Conservation (phyloP, 2,113 vertebrate species). For the Oncorhynchus mykiss region DNA sequence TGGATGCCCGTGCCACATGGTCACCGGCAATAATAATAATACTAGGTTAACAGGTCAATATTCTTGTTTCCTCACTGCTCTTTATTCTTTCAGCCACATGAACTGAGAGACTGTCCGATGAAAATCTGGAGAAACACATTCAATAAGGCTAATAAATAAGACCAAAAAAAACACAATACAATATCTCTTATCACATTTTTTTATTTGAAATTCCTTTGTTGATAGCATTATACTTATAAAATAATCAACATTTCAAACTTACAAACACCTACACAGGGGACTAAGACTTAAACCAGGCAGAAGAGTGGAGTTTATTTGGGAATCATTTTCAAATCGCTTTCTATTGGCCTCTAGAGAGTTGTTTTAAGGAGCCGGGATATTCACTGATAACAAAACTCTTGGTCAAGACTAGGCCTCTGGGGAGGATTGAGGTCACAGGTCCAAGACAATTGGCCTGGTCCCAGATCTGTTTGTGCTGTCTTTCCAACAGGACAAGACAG, state of each 20-base stretch:
- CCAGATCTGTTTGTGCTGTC: slow-evolving; percentile 8
- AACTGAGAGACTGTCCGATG: background rate
- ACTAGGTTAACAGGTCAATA: too few relatives aligned
- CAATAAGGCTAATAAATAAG: background rate
- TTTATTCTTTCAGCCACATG: background rate
- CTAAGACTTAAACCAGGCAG: background rate
- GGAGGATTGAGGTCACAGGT: slow-evolving; percentile 7
- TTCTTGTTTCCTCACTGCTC: too few relatives aligned
- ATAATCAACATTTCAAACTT: background rate
- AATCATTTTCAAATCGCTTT: background rate
- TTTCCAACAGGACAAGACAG: too few relatives aligned
- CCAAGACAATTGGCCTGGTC: too few relatives aligned
- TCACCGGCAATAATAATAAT: too few relatives aligned
- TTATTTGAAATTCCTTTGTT: background rate
- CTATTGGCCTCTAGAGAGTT: background rate
- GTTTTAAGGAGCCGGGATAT: background rate
- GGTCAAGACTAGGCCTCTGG: background rate
- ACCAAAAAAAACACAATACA: background rate
- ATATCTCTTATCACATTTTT: slow-evolving; percentile 1
- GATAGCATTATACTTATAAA: background rate
- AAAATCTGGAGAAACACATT: background rate
- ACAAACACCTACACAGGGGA: background rate
- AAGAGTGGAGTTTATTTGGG: background rate
- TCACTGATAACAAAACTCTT: slow-evolving; percentile 2
- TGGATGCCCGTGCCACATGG: too few relatives aligned